phyloP scores from a whole-genome alignment of 1,140 invertebrate species.

The Apis dorsata region DNA sequence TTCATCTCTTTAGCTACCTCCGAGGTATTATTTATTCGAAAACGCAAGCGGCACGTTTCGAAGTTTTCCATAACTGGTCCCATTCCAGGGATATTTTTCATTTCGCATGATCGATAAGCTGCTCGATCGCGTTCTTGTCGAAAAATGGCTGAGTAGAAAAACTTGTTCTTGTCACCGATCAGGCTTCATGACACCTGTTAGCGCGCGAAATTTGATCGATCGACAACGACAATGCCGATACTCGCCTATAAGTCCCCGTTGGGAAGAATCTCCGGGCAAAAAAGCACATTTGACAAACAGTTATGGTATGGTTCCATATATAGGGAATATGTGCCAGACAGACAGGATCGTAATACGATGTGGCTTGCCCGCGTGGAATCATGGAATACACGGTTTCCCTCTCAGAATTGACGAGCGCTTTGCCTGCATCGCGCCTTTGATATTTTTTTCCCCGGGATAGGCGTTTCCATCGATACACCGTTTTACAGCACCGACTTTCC shows the following conservation, averaged over 20 bases:
- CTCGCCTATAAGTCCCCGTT: slow-evolving; percentile 51
- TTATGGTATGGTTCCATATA: slow-evolving; percentile 69
- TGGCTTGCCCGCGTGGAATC: slow-evolving; percentile 69
- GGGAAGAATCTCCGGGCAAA: slow-evolving; percentile 19
- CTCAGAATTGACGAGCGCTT: slow-evolving; percentile 69
- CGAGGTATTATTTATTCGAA: not conserved
- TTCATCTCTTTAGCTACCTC: no score
- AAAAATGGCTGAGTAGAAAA: slow-evolving; percentile 75
- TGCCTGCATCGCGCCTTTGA: slow-evolving; percentile 19
- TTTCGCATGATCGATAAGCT: slow-evolving; percentile 59
- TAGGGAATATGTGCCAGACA: slow-evolving; percentile 62
- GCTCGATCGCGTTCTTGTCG: slow-evolving; percentile 51
- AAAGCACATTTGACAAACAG: slow-evolving; percentile 62
- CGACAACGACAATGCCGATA: slow-evolving; percentile 59
- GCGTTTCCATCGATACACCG: slow-evolving; percentile 25
- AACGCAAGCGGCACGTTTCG: not conserved
- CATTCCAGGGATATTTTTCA: slow-evolving; percentile 41
- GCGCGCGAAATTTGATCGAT: slow-evolving; percentile 77
- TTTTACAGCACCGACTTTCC: slow-evolving; percentile 27
- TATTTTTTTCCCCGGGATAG: slow-evolving; percentile 9
- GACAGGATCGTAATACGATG: slow-evolving; percentile 64
- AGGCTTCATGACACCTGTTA: slow-evolving; percentile 71
- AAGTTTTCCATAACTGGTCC: not conserved
- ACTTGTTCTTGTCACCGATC: slow-evolving; percentile 73
- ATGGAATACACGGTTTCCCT: slow-evolving; percentile 77